Conservation (phyloP, 2,888 invertebrate genomes). For the Siphlonurus alternatus region DNA sequence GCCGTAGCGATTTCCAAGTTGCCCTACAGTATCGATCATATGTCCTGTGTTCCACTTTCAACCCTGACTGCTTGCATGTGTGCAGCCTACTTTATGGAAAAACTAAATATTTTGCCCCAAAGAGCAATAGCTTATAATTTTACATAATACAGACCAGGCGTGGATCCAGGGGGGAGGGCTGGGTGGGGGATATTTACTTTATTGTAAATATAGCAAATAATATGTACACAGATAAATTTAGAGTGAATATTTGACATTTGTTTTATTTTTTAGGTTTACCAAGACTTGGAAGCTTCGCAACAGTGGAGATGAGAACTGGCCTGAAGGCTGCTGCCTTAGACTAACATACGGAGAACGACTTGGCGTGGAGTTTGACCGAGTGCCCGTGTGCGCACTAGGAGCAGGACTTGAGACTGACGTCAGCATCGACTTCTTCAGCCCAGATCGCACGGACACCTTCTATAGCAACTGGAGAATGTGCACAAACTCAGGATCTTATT, state of each 20-base stretch:
- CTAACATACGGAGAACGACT: conserved; percentile 53
- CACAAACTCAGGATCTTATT: conserved; percentile 71
- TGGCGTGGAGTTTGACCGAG: conserved; percentile 29
- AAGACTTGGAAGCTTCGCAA: conserved; percentile 84
- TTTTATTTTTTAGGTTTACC: conserved; percentile 40
- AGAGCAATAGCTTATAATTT: no score
- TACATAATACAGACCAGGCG: no score
- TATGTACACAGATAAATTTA: background rate
- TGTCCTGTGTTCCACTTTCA: no score
- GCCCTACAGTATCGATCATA: no score
- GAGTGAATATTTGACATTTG: background rate
- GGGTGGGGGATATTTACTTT: no score
- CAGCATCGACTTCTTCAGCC: conserved; percentile 64
- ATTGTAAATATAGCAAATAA: no score
- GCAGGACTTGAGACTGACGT: conserved; percentile 64
- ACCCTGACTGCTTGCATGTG: no score
- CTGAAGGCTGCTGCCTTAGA: conserved; percentile 59
- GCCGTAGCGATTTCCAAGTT: no score
- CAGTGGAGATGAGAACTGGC: conserved; percentile 76
- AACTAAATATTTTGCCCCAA: no score
- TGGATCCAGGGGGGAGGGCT: no score
- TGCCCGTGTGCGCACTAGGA: conserved; percentile 49
- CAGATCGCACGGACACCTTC: conserved; percentile 52
- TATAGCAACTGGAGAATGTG: conserved; percentile 82
- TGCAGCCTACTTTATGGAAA: no score